Evolutionary conservation across 2,888 invertebrate genomes (phyloP), one percentile per base, ranked within the genome.

Genomic region (Ditylenchus weischeri): DNA sequence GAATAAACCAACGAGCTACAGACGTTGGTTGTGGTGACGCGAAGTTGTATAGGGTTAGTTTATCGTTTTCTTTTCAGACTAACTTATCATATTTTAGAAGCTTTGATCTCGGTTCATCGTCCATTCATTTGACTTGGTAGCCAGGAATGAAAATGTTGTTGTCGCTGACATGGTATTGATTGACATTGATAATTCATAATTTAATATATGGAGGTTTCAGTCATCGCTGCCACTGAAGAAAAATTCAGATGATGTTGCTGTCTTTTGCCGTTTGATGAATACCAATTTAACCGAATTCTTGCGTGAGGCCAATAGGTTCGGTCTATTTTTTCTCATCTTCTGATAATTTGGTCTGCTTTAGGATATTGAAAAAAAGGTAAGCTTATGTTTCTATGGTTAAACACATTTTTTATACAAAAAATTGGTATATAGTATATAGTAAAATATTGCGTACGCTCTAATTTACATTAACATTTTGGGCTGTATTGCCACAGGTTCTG

Each of bases 11-110:
- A n/a, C n/a, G n/a, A n/a, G n/a, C 8, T 43, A 8, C 8, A 0
- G 98, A 98, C 85, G 90, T 98, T 87, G 98, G 98, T 0, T 98
- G 96, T 83, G 96, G 98, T 0, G 92, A 93, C 81, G 98, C 91
- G 0, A 88, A 88, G n/a, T 21, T 54, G 54, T 10, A 2, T 54
- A 23, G 13, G 54, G 54, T 43, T 43, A 43, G 43, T 2, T 43
- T 15, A 13, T 15, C 43, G 15, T 43, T 1, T 13, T 2, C 1
- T 43, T 2, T 43, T 43, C 8, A 43, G 15, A 15, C 43, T 2
- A 10, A 43, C 13, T 8, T 15, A 43, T 43, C 15, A 13, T 96
- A 8, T 89, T 92, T 0, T 84, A 87, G 73, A 35, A 49, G 87
- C 88, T 65, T 87, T 94, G 4, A 84, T 88, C 0, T 11, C 54